Percentiles rank a stretch among this genome's conserved stretches.
Conservation (phyloP, 2,113 vertebrate genomes). For the Muntiacus reevesi region DNA sequence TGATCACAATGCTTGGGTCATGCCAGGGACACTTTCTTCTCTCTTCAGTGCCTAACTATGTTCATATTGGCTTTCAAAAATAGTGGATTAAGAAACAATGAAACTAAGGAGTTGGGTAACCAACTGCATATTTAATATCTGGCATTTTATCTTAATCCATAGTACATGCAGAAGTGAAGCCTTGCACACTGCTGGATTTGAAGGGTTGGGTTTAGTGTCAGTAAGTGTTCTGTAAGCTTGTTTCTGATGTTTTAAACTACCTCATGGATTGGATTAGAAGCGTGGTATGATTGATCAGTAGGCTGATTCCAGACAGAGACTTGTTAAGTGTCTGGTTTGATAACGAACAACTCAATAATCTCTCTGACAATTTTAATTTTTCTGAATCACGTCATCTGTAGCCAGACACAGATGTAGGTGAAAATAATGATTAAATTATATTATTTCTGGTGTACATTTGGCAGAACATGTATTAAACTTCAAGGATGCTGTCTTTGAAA, state of each 20-base stretch:
- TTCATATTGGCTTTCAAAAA: background rate
- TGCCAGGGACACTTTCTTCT: background rate
- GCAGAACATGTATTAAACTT: background rate
- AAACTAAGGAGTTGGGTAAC: background rate
- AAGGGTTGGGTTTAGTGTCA: too few relatives aligned
- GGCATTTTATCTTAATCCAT: too few relatives aligned
- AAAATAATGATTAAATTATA: too few relatives aligned
- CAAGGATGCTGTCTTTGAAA: slow-evolving; percentile 25
- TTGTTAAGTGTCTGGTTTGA: background rate
- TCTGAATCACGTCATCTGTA: background rate
- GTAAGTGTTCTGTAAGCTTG: too few relatives aligned
- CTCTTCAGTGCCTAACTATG: background rate
- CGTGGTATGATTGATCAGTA: too few relatives aligned
- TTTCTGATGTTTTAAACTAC: too few relatives aligned
- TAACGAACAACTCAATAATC: background rate
- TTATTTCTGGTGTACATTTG: slow-evolving; percentile 19
- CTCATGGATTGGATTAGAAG: too few relatives aligned
- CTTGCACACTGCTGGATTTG: too few relatives aligned
- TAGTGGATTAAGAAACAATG: background rate
- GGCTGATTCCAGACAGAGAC: background rate
- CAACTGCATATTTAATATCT: too few relatives aligned
- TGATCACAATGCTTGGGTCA: background rate
- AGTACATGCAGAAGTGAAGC: too few relatives aligned
- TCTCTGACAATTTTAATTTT: background rate
- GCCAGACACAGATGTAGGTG: background rate